Conservation (phyloP, 2,113 vertebrate species). For the Microcebus griseorufus region DNA sequence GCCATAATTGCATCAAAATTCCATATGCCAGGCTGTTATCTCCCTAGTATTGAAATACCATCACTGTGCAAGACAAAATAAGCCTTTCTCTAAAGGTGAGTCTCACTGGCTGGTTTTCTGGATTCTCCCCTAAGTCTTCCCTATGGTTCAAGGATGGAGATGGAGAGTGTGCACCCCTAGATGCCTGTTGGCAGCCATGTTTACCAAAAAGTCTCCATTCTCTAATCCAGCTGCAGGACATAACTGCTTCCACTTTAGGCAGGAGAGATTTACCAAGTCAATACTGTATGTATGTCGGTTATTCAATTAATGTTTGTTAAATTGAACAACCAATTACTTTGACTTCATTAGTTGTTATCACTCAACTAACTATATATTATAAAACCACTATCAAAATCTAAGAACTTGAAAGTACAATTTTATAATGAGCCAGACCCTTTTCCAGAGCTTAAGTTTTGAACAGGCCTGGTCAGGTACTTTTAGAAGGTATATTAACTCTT, state of each 20-base stretch:
- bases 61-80: not conserved
- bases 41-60: not conserved
- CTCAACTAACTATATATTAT: not conserved
- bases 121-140: not conserved
- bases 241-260: not conserved
- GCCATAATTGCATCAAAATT: not conserved
- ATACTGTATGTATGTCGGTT: not conserved
- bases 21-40: not conserved
- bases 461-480: conserved; percentile 42
- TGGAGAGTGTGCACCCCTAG: not conserved
- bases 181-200: not conserved
- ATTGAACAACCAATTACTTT: not conserved
- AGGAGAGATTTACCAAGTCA: not conserved
- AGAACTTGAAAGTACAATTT: conserved; percentile 17
- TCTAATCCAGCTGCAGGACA: not conserved
- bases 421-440: conserved; percentile 33
- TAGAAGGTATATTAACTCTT: conserved; percentile 60
- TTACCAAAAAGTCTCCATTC: not conserved
- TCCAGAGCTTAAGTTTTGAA: not conserved
- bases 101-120: not conserved
- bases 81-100: not conserved
- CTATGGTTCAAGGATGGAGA: not conserved
- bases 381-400: conserved; percentile 48
- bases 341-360: not conserved
- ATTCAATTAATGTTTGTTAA: conserved; percentile 30